phyloP scores from a whole-genome alignment of 2,888 invertebrate species.

The Athalia cordata region DNA sequence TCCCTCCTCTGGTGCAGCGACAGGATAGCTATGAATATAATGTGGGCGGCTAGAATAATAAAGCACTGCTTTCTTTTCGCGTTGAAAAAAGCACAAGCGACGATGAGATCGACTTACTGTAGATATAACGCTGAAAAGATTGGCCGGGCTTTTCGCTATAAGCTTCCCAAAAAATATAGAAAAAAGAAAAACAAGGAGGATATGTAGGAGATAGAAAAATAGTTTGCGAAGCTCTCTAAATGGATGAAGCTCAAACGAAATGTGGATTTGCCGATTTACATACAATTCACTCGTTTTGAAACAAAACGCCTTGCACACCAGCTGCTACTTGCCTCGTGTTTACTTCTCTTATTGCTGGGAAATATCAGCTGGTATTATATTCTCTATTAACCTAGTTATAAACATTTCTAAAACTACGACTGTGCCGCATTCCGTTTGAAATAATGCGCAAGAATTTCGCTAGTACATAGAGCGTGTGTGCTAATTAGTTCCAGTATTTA shows the following conservation, averaged over 20 bases:
- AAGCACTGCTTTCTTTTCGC: slow-evolving; percentile 14
- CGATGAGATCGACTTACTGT: slow-evolving; percentile 15
- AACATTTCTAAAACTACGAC: not conserved
- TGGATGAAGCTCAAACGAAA: too few species aligned
- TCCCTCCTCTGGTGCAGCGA: not conserved
- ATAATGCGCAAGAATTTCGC: too few species aligned
- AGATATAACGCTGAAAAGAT: not conserved
- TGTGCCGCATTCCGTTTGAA: too few species aligned
- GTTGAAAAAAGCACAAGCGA: not conserved
- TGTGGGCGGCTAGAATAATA: not conserved
- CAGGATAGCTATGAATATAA: slow-evolving; percentile 14
- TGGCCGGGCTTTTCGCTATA: not conserved
- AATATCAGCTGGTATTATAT: not conserved
- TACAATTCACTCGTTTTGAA: too few species aligned
- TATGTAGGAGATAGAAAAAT: too few species aligned
- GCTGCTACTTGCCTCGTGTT: too few species aligned
- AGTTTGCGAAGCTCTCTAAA: too few species aligned
- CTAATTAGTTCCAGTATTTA: slow-evolving; percentile 5
- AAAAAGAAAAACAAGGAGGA: too few species aligned
- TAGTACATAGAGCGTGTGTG: too few species aligned
- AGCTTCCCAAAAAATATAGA: not conserved
- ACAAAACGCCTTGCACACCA: too few species aligned
- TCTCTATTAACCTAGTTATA: slow-evolving; percentile 1
- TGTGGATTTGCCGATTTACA: too few species aligned
- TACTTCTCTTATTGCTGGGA: too few species aligned